A percentile compares a stretch with the other conserved stretches of the same genome.
phyloP scores from a whole-genome alignment of 2,888 invertebrate genomes.

The Leptinotarsa peninsularis region DNA sequence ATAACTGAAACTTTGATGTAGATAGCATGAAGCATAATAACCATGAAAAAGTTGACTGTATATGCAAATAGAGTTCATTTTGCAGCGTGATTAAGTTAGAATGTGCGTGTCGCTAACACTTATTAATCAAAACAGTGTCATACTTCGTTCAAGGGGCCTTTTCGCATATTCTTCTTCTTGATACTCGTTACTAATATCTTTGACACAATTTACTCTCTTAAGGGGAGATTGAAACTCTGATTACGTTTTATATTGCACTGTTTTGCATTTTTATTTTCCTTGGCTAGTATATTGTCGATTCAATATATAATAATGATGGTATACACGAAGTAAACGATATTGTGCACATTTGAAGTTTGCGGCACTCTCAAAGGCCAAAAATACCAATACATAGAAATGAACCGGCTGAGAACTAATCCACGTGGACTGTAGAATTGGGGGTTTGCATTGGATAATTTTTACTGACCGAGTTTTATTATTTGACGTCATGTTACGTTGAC shows the following conservation, averaged over 20 bases:
- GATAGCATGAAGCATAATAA: constrained; percentile 52
- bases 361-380: too few species aligned
- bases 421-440: too few species aligned
- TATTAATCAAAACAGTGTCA: constrained; percentile 63
- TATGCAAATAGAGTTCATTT: constrained; percentile 64
- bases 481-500: too few species aligned
- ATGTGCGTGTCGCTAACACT: constrained; percentile 65
- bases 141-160: constrained; percentile 46
- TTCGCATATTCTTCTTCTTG: constrained; percentile 51
- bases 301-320: too few species aligned
- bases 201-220: constrained; percentile 61
- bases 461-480: too few species aligned
- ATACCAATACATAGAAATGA: too few species aligned
- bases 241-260: constrained; percentile 56
- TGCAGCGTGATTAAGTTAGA: constrained; percentile 64
- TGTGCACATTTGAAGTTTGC: too few species aligned
- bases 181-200: constrained; percentile 59
- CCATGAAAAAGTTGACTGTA: constrained; percentile 61
- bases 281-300: too few species aligned
- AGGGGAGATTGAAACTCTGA: constrained; percentile 55
- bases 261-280: constrained; percentile 63
- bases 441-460: too few species aligned
- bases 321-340: too few species aligned
- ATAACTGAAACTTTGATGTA: constrained; percentile 20
- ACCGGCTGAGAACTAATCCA: too few species aligned